phyloP scores from a whole-genome alignment of 2,113 vertebrate species.

The Anhinga rufa region DNA sequence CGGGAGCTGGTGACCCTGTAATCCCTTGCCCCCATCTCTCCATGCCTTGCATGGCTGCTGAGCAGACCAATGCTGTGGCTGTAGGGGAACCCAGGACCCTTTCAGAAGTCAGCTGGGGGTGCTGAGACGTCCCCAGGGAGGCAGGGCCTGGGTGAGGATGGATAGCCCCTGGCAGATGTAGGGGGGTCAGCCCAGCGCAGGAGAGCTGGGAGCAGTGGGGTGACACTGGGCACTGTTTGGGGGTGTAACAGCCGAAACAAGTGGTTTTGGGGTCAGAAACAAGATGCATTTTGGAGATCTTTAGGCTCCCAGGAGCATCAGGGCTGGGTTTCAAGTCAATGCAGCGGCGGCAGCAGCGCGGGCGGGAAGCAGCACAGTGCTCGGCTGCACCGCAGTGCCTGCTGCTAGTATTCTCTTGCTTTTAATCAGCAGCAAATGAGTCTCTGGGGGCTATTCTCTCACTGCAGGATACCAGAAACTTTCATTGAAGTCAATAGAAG shows the following conservation, averaged over 20 bases:
- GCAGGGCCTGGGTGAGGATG: neutral
- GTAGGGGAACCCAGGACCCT: neutral
- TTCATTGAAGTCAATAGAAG: neutral
- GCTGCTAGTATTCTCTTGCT: neutral
- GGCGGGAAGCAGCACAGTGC: accelerated
- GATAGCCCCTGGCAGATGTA: neutral
- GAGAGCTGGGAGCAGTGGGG: neutral
- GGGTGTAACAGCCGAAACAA: neutral
- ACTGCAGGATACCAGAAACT: neutral
- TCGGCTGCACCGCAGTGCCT: neutral
- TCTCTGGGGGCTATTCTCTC: neutral
- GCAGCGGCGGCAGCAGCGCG: accelerated
- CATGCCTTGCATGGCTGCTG: neutral
- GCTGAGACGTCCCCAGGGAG: accelerated
- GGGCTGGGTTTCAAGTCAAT: accelerated
- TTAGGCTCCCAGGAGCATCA: neutral
- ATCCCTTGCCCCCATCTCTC: neutral
- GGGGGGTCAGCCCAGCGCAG: accelerated
- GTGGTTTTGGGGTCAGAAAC: neutral
- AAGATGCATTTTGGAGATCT: neutral
- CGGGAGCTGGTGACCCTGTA: neutral
- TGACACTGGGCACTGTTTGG: neutral
- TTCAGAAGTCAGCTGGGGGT: neutral
- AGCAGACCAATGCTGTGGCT: neutral
- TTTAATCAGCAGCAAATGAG: conserved; percentile 37